Base-by-base conservation (phyloP, 1,140 invertebrate species). In the Psix sp. region DNA sequence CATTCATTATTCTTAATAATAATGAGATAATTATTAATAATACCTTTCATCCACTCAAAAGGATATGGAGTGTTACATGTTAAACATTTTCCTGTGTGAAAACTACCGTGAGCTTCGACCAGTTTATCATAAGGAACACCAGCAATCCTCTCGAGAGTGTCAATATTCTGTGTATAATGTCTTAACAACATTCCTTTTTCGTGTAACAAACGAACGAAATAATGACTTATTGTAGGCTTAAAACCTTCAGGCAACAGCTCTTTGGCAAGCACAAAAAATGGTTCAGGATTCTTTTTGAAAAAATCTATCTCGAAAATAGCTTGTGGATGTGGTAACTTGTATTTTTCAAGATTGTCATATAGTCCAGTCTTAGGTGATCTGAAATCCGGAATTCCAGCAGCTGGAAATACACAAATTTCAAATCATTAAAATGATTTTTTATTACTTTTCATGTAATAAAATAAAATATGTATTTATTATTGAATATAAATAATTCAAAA, bases 311-410 rank as follows among this genome's bases (percentile, higher is more conserved):
- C 96, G 87, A 99, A 98, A 76, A 98, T 96, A n/a, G 95, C 93
- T 81, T 96, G 93, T n/a, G 96, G 96, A 88, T 96, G 91, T 0
- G 96, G 95, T 35, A 98, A 88, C 77, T 96, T 93, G 82, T 97
- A 98, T 83, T 98, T 96, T 65, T 93, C 89, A 21, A 99, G 88
- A 85, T 98, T 98, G 81, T 94, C 90, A 87, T 99, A 99, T 0
- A 99, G 86, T 2, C 97, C 97, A 67, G 93, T 94, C 18, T 93
- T 93, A 4, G 96, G 96, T 20, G 94, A 96, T 11, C 97, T 91
- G 87, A 95, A 96, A 84, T 98, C 96, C 31, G 96, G 97, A 80
- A 98, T 98, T 57, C 96, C 96, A 65, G 96, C 95, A 86, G 95
- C 95, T 95, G 84, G 29, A 74, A 71, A 42, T 5, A 29, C 2